Evolutionary conservation across 2,888 invertebrate genomes (phyloP).

Genomic region (Crematogaster levior): DNA sequence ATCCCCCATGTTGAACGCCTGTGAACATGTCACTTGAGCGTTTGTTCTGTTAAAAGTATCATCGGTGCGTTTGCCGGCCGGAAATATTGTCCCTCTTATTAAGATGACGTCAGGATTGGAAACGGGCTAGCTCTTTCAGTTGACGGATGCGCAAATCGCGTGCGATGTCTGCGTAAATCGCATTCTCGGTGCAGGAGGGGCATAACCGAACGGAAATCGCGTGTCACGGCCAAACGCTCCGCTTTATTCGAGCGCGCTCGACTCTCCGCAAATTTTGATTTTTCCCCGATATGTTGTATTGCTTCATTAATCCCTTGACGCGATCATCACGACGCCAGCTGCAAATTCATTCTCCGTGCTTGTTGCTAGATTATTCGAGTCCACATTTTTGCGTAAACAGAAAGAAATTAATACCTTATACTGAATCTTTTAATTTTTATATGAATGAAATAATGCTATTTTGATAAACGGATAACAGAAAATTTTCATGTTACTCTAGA

Average conservation of each 20-base stretch:
- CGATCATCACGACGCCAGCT: constrained; percentile 4
- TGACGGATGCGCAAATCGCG: constrained; percentile 73
- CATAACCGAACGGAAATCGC: constrained; percentile 68
- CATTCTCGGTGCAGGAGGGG: constrained; percentile 47
- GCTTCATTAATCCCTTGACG: constrained; percentile 52
- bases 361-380: neutral
- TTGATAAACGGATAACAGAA: constrained; percentile 13
- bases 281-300: constrained; percentile 43
- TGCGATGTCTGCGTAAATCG: constrained; percentile 69
- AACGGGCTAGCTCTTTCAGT: constrained; percentile 59
- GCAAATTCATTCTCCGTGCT: constrained; percentile 3
- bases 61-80: constrained; percentile 33
- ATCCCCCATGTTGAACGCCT: neutral
- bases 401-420: neutral
- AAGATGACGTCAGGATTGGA: constrained; percentile 69
- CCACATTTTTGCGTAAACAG: neutral
- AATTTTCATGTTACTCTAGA: neutral
- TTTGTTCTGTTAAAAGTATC: constrained; percentile 31
- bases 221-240: constrained; percentile 64
- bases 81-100: constrained; percentile 69
- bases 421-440: neutral
- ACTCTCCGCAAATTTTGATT: constrained; percentile 49
- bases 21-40: neutral
- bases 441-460: neutral
- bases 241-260: constrained; percentile 40